phyloP scores from a whole-genome alignment of 2,797 vertebrate species.

The Myotis pilosus region DNA sequence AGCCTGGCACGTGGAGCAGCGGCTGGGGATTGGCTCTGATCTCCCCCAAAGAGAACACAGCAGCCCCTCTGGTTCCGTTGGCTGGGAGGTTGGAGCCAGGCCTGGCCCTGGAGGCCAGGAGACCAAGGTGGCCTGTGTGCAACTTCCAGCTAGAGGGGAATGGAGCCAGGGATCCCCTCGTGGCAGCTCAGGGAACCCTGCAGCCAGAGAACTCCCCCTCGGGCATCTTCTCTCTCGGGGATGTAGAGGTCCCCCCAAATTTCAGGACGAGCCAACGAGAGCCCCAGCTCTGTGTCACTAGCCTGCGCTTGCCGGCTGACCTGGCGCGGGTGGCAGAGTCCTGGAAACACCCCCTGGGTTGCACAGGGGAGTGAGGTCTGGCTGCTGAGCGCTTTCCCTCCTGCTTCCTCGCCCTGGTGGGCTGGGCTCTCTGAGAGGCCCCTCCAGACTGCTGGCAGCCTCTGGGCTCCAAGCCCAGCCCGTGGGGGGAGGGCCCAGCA shows the following conservation, averaged over 20 bases:
- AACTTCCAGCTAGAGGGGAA: neutral
- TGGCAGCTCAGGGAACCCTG: neutral
- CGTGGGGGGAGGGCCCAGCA: slow-evolving; percentile 29
- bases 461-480: slow-evolving; percentile 59
- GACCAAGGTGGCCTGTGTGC: neutral
- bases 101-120: neutral
- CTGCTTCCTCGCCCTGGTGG: neutral
- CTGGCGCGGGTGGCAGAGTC: neutral
- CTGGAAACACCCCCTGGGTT: neutral
- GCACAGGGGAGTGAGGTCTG: neutral
- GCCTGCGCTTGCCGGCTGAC: fast-evolving
- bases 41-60: fast-evolving
- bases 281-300: neutral
- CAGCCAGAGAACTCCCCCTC: neutral
- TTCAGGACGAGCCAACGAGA: neutral
- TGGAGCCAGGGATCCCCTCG: neutral
- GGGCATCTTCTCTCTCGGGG: neutral
- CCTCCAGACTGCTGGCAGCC: neutral
- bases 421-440: slow-evolving; percentile 43
- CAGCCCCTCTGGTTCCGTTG: neutral
- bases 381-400: neutral
- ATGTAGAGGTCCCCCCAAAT: neutral
- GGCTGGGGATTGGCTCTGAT: neutral
- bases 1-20: neutral
- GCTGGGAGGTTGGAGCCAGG: neutral